phyloP scores from a whole-genome alignment of 2,113 vertebrate species.

The Spheniscus mendiculus region DNA sequence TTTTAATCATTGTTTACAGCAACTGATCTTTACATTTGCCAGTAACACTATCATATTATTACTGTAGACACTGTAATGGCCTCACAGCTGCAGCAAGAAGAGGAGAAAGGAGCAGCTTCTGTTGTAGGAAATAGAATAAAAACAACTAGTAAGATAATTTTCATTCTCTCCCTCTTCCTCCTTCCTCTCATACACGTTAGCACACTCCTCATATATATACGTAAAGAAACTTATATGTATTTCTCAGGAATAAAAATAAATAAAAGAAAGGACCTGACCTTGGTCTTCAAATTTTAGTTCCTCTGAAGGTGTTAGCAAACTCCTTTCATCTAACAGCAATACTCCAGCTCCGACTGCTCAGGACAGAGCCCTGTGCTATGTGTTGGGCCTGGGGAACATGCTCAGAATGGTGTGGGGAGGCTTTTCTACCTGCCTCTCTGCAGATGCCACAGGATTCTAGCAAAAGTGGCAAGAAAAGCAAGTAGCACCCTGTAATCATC shows the following conservation, averaged over 20 bases:
- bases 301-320: background rate
- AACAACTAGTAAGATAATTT: background rate
- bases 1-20: background rate
- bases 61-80: background rate
- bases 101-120: background rate
- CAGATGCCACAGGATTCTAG: background rate
- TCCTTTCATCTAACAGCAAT: background rate
- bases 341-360: accelerated
- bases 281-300: background rate
- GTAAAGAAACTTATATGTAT: background rate
- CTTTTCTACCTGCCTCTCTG: background rate
- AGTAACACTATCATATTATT: background rate
- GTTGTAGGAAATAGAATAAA: background rate
- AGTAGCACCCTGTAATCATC: background rate
- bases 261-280: background rate
- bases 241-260: background rate
- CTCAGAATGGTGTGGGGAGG: background rate
- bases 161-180: background rate
- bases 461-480: background rate
- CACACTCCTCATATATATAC: background rate
- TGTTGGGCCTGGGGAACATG: accelerated
- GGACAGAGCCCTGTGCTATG: background rate
- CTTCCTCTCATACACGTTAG: background rate
- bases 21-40: background rate
- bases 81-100: background rate